phyloP scores from a whole-genome alignment of 1,140 invertebrate genomes.

The Eueides isabella region DNA sequence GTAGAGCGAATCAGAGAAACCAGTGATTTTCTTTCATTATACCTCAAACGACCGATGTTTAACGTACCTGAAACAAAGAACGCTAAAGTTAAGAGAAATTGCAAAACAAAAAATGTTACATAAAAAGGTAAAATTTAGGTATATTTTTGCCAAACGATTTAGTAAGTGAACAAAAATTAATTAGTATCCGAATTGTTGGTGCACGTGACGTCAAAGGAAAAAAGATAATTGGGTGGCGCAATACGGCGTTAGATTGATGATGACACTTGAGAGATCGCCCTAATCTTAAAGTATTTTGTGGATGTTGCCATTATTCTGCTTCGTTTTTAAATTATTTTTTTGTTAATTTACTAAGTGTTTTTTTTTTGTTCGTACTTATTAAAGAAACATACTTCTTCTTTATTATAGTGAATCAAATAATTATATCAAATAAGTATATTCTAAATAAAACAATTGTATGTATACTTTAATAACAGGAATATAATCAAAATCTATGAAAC shows the following conservation, averaged over 20 bases:
- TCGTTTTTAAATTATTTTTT: not conserved
- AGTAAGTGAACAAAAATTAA: conserved; percentile 67
- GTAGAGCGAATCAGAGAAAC: conserved; percentile 9
- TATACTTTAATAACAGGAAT: too few species aligned
- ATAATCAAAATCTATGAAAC: not conserved
- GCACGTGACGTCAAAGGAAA: conserved; percentile 45
- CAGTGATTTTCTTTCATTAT: conserved; percentile 17
- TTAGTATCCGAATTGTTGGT: conserved; percentile 48
- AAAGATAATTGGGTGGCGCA: conserved; percentile 54
- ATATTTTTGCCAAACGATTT: conserved; percentile 48
- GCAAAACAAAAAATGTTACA: not conserved
- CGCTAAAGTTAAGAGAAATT: conserved; percentile 25
- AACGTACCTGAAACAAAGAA: conserved; percentile 50
- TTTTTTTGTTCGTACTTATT: not conserved
- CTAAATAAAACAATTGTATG: too few species aligned
- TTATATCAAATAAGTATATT: too few species aligned
- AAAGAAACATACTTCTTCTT: too few species aligned
- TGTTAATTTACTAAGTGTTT: not conserved
- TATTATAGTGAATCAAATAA: too few species aligned
- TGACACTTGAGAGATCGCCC: conserved; percentile 20
- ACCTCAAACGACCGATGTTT: conserved; percentile 17
- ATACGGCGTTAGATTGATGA: conserved; percentile 39
- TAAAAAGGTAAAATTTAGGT: conserved; percentile 32
- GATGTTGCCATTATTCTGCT: not conserved
- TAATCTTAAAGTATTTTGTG: conserved; percentile 6